Base-by-base conservation (phyloP, 2,888 invertebrate genomes). In the Andricus curvator region DNA sequence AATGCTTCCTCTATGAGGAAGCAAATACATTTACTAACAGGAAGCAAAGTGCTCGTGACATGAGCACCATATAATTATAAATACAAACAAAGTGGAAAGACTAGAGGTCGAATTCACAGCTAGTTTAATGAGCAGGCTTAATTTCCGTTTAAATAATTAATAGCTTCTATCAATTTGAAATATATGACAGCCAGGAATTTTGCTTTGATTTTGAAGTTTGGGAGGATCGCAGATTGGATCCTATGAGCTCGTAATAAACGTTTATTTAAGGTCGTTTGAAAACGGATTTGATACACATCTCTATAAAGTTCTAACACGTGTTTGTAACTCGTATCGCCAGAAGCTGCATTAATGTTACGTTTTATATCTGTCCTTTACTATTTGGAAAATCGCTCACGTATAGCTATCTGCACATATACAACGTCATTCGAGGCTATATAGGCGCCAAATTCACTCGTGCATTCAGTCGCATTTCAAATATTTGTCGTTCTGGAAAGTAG, bases 391-490 rank as follows among this genome's bases (percentile, higher is more conserved):
- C 9, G n/a, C 20, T 13, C 37, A 64, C 22, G 37, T 22, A 25
- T 4, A n/a, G 11, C 4, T 17, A 4, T 48, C 48, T 6, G 11
- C 48, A 33, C 33, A 11, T 5, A n/a, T 20, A 41, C 51, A 51
- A 25, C 67, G 29, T 78, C 78, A 80, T 81, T 81, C 78, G 65
- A 81, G 78, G 51, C 25, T 29, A 13, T 25, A 22, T 48, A 44
- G 62, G 64, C 48, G 64, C 60, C 64, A 80, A 77, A 66, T 78
- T 78, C 68, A 77, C 77, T 48, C 77, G 41, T 77, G 77, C 64
- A 20, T 64, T 76, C 22, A 78, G 76, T 66, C 56, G 68, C 68
- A 79, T 77, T 78, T 81, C 81, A 84, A 82, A 84, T 84, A 84
- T 84, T 84, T 82, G 80, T 70, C 77, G 74, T 67, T 78, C 51